A percentile compares a stretch with the other conserved stretches of the same genome.
Conservation (phyloP, 2,113 vertebrate genomes). For the Mionectes macconnelli region DNA sequence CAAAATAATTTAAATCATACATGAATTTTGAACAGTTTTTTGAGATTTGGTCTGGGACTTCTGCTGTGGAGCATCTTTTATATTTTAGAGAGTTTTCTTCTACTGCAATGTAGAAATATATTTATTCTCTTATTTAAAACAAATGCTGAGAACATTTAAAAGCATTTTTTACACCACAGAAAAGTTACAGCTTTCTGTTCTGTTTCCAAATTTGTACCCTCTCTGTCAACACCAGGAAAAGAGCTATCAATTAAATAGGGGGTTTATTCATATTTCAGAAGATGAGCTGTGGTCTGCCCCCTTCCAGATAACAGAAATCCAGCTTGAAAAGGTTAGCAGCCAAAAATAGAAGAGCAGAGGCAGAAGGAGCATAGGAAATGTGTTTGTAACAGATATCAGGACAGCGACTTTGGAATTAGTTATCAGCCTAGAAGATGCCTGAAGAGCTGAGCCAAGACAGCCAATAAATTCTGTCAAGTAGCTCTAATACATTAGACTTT, state of each 20-base stretch:
- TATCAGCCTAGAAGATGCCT: constrained; percentile 23
- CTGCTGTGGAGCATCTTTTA: not conserved
- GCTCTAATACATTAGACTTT: not conserved
- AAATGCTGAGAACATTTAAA: not conserved
- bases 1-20: not conserved
- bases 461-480: constrained; percentile 47
- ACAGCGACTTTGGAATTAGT: constrained; percentile 52
- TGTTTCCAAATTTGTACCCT: not conserved
- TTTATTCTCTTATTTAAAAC: not conserved
- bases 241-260: constrained; percentile 30
- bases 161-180: not conserved
- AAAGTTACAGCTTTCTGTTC: not conserved
- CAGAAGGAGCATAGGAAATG: constrained; percentile 39
- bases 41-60: not conserved
- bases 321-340: constrained; percentile 62
- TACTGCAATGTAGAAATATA: not conserved
- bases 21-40: not conserved
- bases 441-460: constrained; percentile 36
- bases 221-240: not conserved
- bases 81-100: not conserved
- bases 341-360: constrained; percentile 31
- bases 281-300: constrained; percentile 18
- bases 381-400: constrained; percentile 50
- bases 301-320: constrained; percentile 44
- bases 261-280: constrained; percentile 40